Percentiles rank a stretch among this genome's conserved stretches.
phyloP scores from a whole-genome alignment of 2,888 invertebrate species.

The Synanthedon vespiformis region DNA sequence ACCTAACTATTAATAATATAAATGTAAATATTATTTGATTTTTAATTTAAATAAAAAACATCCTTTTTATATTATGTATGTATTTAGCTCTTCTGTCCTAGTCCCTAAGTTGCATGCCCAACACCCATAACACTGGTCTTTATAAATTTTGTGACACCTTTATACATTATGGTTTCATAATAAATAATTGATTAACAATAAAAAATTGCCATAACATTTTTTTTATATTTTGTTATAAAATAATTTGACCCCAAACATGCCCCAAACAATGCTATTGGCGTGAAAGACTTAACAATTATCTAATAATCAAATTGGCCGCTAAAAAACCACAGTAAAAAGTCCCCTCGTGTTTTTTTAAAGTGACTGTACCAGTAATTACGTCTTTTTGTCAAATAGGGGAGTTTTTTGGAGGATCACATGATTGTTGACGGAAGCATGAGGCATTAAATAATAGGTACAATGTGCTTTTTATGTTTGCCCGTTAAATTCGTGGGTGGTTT shows the following conservation, averaged over 20 bases:
- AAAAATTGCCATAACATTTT: background rate
- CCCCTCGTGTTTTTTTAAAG: conserved; percentile 30
- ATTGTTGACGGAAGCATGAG: conserved; percentile 29
- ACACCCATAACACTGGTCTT: conserved; percentile 1
- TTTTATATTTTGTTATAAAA: background rate
- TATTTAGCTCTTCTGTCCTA: too few relatives aligned
- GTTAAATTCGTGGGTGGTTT: too few relatives aligned
- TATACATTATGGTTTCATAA: conserved; percentile 7
- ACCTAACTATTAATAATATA: too few relatives aligned
- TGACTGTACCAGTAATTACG: conserved; percentile 20
- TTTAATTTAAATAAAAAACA: too few relatives aligned
- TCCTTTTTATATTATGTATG: too few relatives aligned
- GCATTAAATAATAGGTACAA: conserved; percentile 17
- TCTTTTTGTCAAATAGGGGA: conserved; percentile 25
- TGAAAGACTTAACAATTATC: conserved; percentile 10
- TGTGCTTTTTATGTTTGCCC: background rate
- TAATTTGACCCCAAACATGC: background rate
- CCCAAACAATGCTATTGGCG: background rate
- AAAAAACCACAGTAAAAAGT: conserved; percentile 24
- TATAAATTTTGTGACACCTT: too few relatives aligned
- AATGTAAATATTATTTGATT: too few relatives aligned
- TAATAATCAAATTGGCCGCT: conserved; percentile 15
- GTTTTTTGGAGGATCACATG: conserved; percentile 25
- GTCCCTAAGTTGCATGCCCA: too few relatives aligned
- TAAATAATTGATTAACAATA: conserved; percentile 7